Conservation (phyloP, 2,113 vertebrate genomes). For the Hippocampus comes region DNA sequence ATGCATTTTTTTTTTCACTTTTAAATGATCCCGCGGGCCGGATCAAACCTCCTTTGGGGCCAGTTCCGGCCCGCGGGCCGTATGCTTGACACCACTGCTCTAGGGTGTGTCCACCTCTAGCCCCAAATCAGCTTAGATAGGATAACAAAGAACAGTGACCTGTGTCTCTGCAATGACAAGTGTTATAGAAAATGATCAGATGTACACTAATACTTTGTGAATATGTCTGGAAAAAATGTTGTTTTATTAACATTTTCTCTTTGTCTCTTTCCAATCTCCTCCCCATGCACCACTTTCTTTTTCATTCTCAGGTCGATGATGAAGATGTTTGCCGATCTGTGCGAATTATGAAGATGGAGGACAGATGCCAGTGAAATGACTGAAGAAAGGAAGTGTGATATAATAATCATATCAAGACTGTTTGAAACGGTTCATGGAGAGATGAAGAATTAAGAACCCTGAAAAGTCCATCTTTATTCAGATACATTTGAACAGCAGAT, state of each 20-base stretch:
- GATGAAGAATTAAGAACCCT: conserved; percentile 7
- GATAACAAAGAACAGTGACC: not conserved
- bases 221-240: not conserved
- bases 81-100: no score
- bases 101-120: not conserved
- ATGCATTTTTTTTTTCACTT: no score
- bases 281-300: conserved; percentile 16
- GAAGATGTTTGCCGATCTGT: conserved; percentile 5
- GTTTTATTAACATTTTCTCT: conserved; percentile 25
- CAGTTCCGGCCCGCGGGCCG: no score
- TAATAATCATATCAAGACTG: conserved; percentile 13
- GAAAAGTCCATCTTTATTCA: conserved; percentile 6
- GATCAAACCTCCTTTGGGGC: no score
- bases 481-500: conserved; percentile 17
- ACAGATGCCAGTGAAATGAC: conserved; percentile 28
- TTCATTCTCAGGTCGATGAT: conserved; percentile 39
- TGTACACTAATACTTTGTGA: not conserved
- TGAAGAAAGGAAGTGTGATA: conserved; percentile 16
- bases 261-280: conserved; percentile 12
- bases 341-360: conserved; percentile 16
- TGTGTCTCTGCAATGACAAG: not conserved
- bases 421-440: not conserved
- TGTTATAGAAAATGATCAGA: not conserved
- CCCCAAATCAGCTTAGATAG: not conserved
- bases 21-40: no score